Percentiles rank a stretch among this genome's conserved stretches.
Conservation (phyloP, 92 coral and sea anemone genomes). For the Virgularia gustaviana region DNA sequence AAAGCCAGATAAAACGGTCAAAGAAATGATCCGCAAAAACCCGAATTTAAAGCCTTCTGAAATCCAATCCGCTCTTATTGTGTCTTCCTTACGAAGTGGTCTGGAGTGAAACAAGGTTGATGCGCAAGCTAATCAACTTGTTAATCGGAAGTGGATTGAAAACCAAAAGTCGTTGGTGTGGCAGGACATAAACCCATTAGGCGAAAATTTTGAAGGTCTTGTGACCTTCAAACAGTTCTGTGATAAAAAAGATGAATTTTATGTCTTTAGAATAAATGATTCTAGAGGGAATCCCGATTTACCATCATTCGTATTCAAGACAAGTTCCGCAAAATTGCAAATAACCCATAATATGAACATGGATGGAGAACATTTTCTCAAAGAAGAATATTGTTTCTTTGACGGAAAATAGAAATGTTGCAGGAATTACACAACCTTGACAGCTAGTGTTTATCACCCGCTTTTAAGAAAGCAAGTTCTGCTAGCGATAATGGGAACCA, state of each 20-base stretch:
- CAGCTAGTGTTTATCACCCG: conserved; percentile 52
- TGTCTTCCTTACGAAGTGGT: neutral
- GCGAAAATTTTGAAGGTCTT: neutral
- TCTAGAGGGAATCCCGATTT: conserved; percentile 42
- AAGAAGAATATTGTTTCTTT: conserved; percentile 58
- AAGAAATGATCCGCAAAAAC: neutral
- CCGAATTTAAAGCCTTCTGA: neutral
- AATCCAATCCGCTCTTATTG: conserved; percentile 1
- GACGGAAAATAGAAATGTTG: conserved; percentile 58
- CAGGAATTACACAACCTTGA: conserved; percentile 42
- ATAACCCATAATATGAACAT: conserved; percentile 50
- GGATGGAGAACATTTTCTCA: conserved; percentile 44
- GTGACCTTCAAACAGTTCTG: neutral
- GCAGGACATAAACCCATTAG: neutral
- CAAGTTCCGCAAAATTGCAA: conserved; percentile 31
- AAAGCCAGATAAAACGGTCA: neutral
- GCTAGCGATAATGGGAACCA: conserved; percentile 34
- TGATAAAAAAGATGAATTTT: neutral
- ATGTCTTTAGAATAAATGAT: neutral
- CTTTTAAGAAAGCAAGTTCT: conserved; percentile 27
- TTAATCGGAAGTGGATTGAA: neutral
- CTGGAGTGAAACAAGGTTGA: neutral
- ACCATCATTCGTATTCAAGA: conserved; percentile 60
- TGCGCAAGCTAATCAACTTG: neutral
- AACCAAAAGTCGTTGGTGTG: too few species aligned